These are phyloP conservation scores for Aelia acuminata DNA, from an alignment of 2,888 invertebrate genomes.

Conservation along the genomic window DNA sequence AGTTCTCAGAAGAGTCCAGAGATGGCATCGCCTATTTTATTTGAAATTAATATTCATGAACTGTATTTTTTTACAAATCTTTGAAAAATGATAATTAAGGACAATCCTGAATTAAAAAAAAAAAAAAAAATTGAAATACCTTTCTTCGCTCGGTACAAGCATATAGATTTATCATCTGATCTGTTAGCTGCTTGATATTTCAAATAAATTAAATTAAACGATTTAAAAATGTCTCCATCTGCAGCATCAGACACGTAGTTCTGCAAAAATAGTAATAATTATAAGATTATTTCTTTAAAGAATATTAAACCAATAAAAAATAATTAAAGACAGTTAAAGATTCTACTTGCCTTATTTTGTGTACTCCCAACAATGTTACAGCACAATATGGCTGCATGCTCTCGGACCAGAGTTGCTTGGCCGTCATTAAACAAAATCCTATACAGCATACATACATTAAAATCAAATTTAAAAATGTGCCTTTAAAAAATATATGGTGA, in stretches of 20 bases:
- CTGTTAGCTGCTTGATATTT: conserved; percentile 11
- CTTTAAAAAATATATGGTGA: too few species aligned
- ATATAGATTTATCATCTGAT: background rate
- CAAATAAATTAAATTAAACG: conserved; percentile 17
- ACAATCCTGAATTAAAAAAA: too few species aligned
- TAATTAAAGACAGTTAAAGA: background rate
- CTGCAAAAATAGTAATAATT: background rate
- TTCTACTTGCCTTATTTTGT: conserved; percentile 66
- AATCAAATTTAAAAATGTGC: background rate
- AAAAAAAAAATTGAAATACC: background rate
- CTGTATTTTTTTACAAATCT: too few species aligned
- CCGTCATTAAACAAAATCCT: conserved; percentile 70
- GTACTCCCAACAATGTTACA: conserved; percentile 69
- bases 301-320: background rate
- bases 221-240: conserved; percentile 19
- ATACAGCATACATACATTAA: conserved; percentile 14
- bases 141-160: conserved; percentile 19
- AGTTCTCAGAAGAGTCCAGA: too few species aligned
- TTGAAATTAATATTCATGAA: too few species aligned
- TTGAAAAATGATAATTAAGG: too few species aligned
- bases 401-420: conserved; percentile 73
- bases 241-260: conserved; percentile 24
- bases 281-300: background rate
- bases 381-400: conserved; percentile 73
- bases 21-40: too few species aligned